These are phyloP conservation scores for Poeciliopsis turrubarensis DNA, from an alignment of 2,113 vertebrate species.

Conservation along the genomic window DNA sequence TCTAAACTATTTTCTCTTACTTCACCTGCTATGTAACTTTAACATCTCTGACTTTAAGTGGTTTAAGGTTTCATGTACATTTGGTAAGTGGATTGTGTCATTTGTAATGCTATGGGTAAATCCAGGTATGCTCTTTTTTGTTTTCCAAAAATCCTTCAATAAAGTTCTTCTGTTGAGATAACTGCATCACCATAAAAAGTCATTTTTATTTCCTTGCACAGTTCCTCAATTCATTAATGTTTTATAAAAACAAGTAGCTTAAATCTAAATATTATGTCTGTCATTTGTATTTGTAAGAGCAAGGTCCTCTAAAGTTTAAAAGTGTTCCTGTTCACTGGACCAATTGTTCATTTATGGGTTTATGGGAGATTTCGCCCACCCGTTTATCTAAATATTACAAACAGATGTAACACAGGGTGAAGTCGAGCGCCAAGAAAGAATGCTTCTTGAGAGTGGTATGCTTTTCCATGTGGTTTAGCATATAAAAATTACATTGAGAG, in stretches of 20 bases:
- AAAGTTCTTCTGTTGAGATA: slow-evolving; percentile 59
- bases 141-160: slow-evolving; percentile 56
- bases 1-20: slow-evolving; percentile 17
- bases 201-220: slow-evolving; percentile 8
- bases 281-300: slow-evolving; percentile 3
- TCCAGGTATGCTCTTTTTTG: slow-evolving; percentile 26
- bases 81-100: slow-evolving; percentile 16
- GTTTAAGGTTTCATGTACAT: slow-evolving; percentile 39
- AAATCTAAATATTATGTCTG: slow-evolving; percentile 15
- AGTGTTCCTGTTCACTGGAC: slow-evolving; percentile 1
- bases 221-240: background rate
- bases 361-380: background rate
- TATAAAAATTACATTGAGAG: background rate
- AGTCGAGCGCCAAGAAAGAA: slow-evolving; percentile 6
- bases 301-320: background rate
- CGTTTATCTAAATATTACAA: background rate
- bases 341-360: slow-evolving; percentile 10
- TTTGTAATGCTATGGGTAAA: slow-evolving; percentile 23
- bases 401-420: slow-evolving; percentile 20
- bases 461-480: background rate
- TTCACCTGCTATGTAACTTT: slow-evolving; percentile 6
- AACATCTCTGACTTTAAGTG: slow-evolving; percentile 14
- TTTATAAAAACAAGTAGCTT: background rate
- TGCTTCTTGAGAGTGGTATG: background rate
- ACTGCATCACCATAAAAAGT: slow-evolving; percentile 15